Conservation (phyloP, 2,113 vertebrate genomes). For the Neomonachus schauinslandi region DNA sequence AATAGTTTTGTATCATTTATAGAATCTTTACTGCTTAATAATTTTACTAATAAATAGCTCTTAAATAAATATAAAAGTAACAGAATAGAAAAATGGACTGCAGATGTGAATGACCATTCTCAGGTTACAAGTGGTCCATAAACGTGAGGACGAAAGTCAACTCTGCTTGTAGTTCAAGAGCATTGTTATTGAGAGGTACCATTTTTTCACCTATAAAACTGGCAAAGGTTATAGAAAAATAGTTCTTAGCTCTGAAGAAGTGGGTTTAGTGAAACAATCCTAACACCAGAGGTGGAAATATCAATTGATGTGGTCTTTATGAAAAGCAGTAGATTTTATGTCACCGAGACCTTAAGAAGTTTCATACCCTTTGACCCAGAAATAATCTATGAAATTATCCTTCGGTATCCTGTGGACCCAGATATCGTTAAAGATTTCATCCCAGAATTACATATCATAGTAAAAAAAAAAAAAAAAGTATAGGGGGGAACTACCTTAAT, state of each 20-base stretch:
- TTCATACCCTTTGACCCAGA: not conserved
- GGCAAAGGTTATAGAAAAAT: not conserved
- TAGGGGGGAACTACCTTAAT: not conserved
- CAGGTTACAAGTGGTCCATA: not conserved
- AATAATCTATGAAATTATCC: not conserved
- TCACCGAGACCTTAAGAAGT: not conserved
- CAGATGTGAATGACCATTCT: not conserved
- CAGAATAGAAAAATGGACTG: not conserved
- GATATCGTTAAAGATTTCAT: not conserved
- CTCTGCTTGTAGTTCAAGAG: not conserved
- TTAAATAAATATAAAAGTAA: not conserved
- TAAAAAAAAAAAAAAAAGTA: not conserved
- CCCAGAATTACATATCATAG: slow-evolving; percentile 1
- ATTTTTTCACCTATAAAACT: slow-evolving; percentile 15
- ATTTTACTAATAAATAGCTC: not conserved
- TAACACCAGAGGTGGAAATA: not conserved
- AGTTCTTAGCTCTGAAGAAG: not conserved
- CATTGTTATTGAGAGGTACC: not conserved
- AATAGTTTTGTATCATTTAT: not conserved
- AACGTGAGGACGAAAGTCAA: not conserved
- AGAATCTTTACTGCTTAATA: not conserved
- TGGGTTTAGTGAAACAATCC: not conserved
- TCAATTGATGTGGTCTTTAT: not conserved
- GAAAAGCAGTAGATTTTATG: not conserved
- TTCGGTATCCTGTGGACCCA: not conserved